These are phyloP conservation scores for Myiotriccus ornatus DNA, from an alignment of 2,797 vertebrate genomes.

Conservation along the genomic window DNA sequence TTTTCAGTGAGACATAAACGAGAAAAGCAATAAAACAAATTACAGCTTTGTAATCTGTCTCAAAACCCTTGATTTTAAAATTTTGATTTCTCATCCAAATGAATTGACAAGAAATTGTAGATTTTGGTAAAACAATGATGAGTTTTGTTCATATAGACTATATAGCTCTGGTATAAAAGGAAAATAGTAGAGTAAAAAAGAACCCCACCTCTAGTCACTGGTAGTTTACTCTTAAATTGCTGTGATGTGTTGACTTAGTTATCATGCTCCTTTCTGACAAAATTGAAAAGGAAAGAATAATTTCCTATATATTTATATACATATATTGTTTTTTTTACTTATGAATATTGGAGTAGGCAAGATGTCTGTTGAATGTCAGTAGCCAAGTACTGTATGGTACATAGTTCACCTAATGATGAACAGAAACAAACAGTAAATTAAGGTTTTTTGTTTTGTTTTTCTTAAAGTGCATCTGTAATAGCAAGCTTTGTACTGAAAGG, in stretches of 20 bases:
- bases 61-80: not conserved
- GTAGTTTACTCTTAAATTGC: not conserved
- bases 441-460: not conserved
- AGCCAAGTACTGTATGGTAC: not conserved
- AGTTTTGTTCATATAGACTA: not conserved
- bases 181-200: not conserved
- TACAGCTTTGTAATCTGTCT: not conserved
- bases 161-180: not conserved
- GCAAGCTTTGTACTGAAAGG: not conserved
- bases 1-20: not conserved
- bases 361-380: not conserved
- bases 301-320: not conserved
- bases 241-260: not conserved
- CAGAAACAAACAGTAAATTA: not conserved
- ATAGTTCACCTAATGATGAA: not conserved
- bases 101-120: not conserved
- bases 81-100: not conserved
- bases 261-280: not conserved
- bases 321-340: fast-evolving
- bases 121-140: not conserved
- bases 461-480: not conserved
- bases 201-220: fast-evolving
- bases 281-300: not conserved
- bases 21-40: not conserved
- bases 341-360: not conserved